A percentile compares a stretch with the other conserved stretches of the same genome.
These are phyloP conservation scores for Prostheceraeus crozeri DNA, from an alignment of 2,888 invertebrate species.

Conservation along the genomic window DNA sequence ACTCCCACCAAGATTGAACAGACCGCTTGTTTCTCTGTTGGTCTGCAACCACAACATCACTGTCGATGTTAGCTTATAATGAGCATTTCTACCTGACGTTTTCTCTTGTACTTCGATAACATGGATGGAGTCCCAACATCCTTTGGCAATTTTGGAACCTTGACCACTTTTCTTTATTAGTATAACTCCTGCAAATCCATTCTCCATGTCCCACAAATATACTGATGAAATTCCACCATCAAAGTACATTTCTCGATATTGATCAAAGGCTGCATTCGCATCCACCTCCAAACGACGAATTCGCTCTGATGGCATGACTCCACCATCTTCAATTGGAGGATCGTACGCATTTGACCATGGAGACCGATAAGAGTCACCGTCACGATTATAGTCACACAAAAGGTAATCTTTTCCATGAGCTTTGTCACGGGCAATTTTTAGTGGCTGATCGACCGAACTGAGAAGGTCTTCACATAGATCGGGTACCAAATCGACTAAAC, in stretches of 20 bases:
- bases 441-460: slow-evolving; percentile 92
- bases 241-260: slow-evolving; percentile 95
- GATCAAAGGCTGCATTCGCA: slow-evolving; percentile 95
- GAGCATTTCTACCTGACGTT: slow-evolving; percentile 76
- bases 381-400: slow-evolving; percentile 95
- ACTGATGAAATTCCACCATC: slow-evolving; percentile 98
- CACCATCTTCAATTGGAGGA: slow-evolving; percentile 93
- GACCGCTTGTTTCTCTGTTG: slow-evolving; percentile 83
- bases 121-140: slow-evolving; percentile 99
- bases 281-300: slow-evolving; percentile 89
- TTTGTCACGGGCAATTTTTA: slow-evolving; percentile 88
- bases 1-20: slow-evolving; percentile 97
- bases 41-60: slow-evolving; percentile 99
- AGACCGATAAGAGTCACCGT: slow-evolving; percentile 89
- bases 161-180: slow-evolving; percentile 97
- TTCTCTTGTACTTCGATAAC: slow-evolving; percentile 97
- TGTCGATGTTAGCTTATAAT: slow-evolving; percentile 96
- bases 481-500: slow-evolving; percentile 85
- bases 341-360: slow-evolving; percentile 64
- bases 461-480: slow-evolving; percentile 88
- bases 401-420: slow-evolving; percentile 97
- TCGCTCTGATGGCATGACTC: slow-evolving; percentile 92
- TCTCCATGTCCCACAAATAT: slow-evolving; percentile 97
- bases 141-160: slow-evolving; percentile 88
- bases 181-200: slow-evolving; percentile 90